Evolutionary conservation across 2,888 invertebrate genomes (phyloP).

Genomic region (Xestia ashworthii): DNA sequence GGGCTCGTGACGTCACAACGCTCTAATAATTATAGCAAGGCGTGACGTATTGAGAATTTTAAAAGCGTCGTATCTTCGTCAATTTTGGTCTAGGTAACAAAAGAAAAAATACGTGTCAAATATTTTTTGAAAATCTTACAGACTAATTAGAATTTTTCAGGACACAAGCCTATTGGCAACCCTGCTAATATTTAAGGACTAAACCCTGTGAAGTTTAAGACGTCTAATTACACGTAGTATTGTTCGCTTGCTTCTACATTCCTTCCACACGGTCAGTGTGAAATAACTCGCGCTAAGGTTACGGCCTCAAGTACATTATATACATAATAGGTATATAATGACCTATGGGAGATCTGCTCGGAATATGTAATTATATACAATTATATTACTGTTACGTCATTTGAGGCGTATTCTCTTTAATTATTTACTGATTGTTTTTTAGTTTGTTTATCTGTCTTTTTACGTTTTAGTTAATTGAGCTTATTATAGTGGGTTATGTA

Average conservation of each 20-base stretch:
- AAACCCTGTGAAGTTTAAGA: constrained; percentile 45
- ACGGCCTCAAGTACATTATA: constrained; percentile 34
- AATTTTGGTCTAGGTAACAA: too few relatives aligned
- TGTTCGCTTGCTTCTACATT: constrained; percentile 52
- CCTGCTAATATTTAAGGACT: constrained; percentile 23
- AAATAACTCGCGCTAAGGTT: constrained; percentile 52
- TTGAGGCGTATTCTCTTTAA: constrained; percentile 44
- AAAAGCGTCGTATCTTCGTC: too few relatives aligned
- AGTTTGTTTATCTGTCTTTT: constrained; percentile 39
- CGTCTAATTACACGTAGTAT: constrained; percentile 58
- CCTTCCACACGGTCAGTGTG: constrained; percentile 48
- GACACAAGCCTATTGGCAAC: constrained; percentile 10
- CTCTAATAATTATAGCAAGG: too few relatives aligned
- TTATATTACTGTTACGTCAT: constrained; percentile 54
- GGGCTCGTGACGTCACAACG: too few relatives aligned
- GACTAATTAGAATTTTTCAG: too few relatives aligned
- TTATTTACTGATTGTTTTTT: constrained; percentile 47
- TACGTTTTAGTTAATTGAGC: constrained; percentile 36
- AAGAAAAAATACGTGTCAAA: too few relatives aligned
- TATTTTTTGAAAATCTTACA: too few relatives aligned
- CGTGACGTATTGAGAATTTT: too few relatives aligned
- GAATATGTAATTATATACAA: constrained; percentile 55
- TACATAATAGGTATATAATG: constrained; percentile 49
- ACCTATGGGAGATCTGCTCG: constrained; percentile 62
- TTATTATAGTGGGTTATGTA: constrained; percentile 30